A percentile compares a stretch with the other conserved stretches of the same genome.
Conservation (phyloP, 2,797 vertebrate species). For the Malacoctenus gilli region DNA sequence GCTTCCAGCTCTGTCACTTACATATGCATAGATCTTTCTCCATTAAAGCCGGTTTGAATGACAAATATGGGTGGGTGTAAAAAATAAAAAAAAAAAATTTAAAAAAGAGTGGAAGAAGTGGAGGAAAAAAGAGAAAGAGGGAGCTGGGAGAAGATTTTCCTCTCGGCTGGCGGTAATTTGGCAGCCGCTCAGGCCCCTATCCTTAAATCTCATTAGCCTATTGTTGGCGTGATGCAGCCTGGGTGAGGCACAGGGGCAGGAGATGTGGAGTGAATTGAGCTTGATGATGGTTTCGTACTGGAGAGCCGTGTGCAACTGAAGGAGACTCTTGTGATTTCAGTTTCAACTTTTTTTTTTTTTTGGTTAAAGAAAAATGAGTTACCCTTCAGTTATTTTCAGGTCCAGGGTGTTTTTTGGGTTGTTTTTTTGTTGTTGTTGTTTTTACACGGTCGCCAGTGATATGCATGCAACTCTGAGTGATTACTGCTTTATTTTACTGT, state of each 20-base stretch:
- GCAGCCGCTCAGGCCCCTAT: conserved; percentile 87
- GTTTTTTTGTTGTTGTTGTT: too few relatives aligned
- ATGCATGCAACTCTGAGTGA: too few relatives aligned
- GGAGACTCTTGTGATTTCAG: too few relatives aligned
- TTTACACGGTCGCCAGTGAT: too few relatives aligned
- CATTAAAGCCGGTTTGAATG: conserved; percentile 88
- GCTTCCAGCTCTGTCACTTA: conserved; percentile 85
- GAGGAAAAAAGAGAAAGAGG: conserved; percentile 34
- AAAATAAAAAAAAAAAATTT: conserved; percentile 31
- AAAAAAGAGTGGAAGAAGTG: conserved; percentile 25
- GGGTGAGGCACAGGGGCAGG: conserved; percentile 76
- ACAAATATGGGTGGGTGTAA: conserved; percentile 85
- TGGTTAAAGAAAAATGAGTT: too few relatives aligned
- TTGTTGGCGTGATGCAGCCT: conserved; percentile 85
- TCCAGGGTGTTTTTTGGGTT: too few relatives aligned
- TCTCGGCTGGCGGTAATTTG: conserved; percentile 80
- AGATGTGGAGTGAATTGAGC: conserved; percentile 75
- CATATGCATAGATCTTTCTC: conserved; percentile 87
- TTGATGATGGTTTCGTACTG: conserved; percentile 62
- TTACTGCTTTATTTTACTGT: too few relatives aligned
- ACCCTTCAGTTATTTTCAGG: too few relatives aligned
- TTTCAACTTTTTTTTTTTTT: conserved; percentile 22
- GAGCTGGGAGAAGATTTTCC: conserved; percentile 74
- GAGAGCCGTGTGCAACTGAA: background rate
- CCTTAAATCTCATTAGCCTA: conserved; percentile 95